Evolutionary conservation across 30 jellyfish, hydroid and myxozoan species (phyloP).

Genomic region (Chrysaora quinquecirrha): DNA sequence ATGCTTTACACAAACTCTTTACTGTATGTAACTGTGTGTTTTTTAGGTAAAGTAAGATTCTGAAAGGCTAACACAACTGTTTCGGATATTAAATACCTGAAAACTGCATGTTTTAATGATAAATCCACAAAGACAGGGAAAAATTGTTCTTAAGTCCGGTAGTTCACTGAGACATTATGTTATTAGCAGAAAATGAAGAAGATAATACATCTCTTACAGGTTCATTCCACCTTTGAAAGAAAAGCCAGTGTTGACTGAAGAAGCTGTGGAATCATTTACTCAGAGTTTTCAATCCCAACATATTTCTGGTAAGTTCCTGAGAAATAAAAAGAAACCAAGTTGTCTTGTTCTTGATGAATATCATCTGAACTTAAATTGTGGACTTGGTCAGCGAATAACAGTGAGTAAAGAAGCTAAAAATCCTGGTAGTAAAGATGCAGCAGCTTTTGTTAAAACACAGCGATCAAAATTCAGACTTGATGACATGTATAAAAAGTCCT

Average conservation of each 20-base stretch:
- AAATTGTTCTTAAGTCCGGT: too few species aligned
- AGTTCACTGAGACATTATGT: too few species aligned
- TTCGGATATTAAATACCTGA: too few species aligned
- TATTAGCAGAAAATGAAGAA: too few species aligned
- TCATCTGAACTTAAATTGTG: background rate
- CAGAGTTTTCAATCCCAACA: constrained; percentile 25
- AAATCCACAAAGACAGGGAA: too few species aligned
- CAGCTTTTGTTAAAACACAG: background rate
- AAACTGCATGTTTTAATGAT: too few species aligned
- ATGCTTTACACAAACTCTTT: too few species aligned
- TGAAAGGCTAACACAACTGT: too few species aligned
- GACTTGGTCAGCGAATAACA: background rate
- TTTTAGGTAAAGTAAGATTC: too few species aligned
- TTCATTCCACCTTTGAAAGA: background rate
- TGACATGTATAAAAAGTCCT: background rate
- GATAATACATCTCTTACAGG: constrained; percentile 29
- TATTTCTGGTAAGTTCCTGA: constrained; percentile 44
- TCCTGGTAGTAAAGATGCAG: background rate
- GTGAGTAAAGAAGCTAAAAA: background rate
- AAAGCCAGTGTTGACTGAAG: constrained; percentile 54
- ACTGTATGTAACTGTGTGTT: too few species aligned
- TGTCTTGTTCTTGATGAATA: constrained; percentile 68
- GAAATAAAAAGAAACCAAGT: constrained; percentile 61
- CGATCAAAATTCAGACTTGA: background rate
- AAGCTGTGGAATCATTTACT: constrained; percentile 17